Conservation (phyloP, 2,113 vertebrate genomes). For the Tupaia chinensis region DNA sequence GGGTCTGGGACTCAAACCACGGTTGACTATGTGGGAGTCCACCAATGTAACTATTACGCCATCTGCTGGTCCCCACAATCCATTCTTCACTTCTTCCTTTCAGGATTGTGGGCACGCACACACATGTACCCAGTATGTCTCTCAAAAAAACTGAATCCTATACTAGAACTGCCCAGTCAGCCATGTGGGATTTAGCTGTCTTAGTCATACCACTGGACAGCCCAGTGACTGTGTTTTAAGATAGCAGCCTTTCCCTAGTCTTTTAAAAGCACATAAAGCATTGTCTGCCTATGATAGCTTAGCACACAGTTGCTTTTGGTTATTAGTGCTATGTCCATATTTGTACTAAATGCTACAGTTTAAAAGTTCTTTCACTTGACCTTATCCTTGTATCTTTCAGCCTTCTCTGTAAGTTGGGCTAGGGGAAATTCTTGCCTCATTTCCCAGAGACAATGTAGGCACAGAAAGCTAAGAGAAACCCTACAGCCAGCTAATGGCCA, state of each 20-base stretch:
- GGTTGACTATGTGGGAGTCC: too few species aligned
- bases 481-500: background rate
- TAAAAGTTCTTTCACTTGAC: conserved; percentile 5
- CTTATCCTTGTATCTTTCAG: background rate
- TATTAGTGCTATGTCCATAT: background rate
- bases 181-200: too few species aligned
- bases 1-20: too few species aligned
- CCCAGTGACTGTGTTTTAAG: background rate
- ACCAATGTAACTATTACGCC: too few species aligned
- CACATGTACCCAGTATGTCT: too few species aligned
- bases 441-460: background rate
- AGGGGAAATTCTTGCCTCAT: background rate
- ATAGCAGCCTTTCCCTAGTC: background rate
- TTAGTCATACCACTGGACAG: too few species aligned
- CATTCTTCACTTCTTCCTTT: too few species aligned
- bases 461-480: background rate
- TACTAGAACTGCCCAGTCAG: too few species aligned
- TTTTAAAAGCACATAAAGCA: background rate
- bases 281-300: background rate
- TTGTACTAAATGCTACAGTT: background rate
- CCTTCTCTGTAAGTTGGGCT: background rate
- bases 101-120: too few species aligned
- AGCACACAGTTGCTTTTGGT: conserved; percentile 11
- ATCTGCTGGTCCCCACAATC: too few species aligned
- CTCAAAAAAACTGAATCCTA: too few species aligned